Percentiles rank a stretch among this genome's conserved stretches.
Evolutionary conservation across 2,797 vertebrate genomes (phyloP).

Genomic region (Enteromius viviparus): DNA sequence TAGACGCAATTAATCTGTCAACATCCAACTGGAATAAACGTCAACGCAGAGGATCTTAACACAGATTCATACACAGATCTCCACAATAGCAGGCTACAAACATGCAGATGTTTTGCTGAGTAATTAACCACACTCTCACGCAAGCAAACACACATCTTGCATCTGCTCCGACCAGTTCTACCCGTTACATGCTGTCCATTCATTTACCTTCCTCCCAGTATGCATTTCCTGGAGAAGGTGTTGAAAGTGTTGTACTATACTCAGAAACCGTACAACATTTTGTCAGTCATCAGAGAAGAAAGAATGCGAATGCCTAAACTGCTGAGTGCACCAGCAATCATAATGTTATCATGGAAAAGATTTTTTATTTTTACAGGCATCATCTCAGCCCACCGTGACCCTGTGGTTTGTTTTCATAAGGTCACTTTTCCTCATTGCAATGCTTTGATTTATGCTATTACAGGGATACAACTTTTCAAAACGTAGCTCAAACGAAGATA

Average conservation of each 20-base stretch:
- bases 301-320: background rate
- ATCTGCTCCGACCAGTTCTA: conserved; percentile 40
- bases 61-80: background rate
- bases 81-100: background rate
- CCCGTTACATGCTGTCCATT: conserved; percentile 4
- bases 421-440: background rate
- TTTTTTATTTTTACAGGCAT: background rate
- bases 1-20: background rate
- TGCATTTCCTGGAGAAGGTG: background rate
- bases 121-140: background rate
- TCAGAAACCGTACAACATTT: background rate
- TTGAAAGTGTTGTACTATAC: background rate
- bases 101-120: conserved; percentile 2
- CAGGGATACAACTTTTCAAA: no score
- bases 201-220: conserved; percentile 1
- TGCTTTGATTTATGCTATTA: background rate
- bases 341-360: background rate
- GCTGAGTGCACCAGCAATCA: background rate
- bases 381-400: background rate
- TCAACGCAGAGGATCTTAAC: background rate
- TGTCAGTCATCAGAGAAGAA: background rate
- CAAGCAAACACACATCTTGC: conserved; percentile 6
- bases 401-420: conserved; percentile 3
- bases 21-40: background rate
- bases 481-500: background rate